A percentile compares a stretch with the other conserved stretches of the same genome.
These are phyloP conservation scores for Unio delphinus DNA, from an alignment of 2,888 invertebrate genomes.

Conservation along the genomic window DNA sequence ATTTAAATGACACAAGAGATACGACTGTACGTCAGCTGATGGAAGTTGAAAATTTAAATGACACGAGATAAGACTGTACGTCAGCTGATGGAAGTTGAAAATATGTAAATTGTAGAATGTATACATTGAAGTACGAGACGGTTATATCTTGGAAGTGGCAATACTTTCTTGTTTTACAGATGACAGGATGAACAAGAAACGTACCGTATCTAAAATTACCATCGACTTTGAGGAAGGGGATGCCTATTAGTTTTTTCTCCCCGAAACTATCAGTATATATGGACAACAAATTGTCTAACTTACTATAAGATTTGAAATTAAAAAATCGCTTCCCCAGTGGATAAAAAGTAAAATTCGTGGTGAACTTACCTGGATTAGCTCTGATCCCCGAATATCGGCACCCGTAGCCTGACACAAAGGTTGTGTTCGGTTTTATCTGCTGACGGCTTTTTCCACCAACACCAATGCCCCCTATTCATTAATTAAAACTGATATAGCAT, in stretches of 20 bases:
- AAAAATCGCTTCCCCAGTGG: background rate
- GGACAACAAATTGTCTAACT: background rate
- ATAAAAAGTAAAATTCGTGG: background rate
- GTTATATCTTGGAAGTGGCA: no score
- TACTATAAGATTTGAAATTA: background rate
- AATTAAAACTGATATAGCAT: background rate
- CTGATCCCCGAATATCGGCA: constrained; percentile 36
- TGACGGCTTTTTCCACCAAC: constrained; percentile 23
- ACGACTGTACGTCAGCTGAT: constrained; percentile 1
- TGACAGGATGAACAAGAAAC: no score
- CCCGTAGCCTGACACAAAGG: constrained; percentile 35
- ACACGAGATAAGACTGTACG: no score
- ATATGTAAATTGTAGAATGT: no score
- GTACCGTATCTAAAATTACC: no score
- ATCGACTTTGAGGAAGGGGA: no score
- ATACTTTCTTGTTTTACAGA: no score
- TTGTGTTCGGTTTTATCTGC: constrained; percentile 6
- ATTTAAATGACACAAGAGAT: no score
- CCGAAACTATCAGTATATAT: no score
- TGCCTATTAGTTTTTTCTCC: no score
- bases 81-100: no score
- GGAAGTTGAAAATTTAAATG: background rate
- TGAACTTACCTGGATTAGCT: constrained; percentile 17
- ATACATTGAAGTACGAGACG: no score
- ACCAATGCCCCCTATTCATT: constrained; percentile 51